Evolutionary conservation across 2,888 invertebrate genomes (phyloP), one percentile per base, ranked within the genome.

Genomic region (Phania funesta): DNA sequence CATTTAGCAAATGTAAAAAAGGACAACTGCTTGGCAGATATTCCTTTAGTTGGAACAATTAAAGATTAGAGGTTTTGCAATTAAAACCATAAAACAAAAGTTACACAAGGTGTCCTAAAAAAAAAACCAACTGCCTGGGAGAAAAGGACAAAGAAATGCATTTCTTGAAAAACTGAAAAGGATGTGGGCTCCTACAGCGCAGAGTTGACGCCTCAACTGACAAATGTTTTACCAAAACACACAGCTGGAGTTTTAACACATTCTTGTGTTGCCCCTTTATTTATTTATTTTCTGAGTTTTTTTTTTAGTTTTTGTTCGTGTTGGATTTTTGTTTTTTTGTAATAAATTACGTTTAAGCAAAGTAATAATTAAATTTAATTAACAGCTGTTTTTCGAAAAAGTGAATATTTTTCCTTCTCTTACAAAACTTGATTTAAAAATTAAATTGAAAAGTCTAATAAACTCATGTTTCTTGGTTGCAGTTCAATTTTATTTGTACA

Each of bases 171-270:
- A 32, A 22, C n/a, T 8, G n/a, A 73, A 82, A 83, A 83, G 84
- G 81, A 83, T 85, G 76, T 83, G 81, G 83, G 80, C 80, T 75
- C 81, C 78, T 16, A 80, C 78, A 70, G 78, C 60, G 76, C 38
- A 48, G 41, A 32, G 50, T 74, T 82, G 82, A 82, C 82, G 82
- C 78, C 82, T 78, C 29, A 82, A 70, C 82, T 74, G 78, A 82
- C 78, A 82, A 82, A 80, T 84, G 83, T 83, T 80, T 75, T 46
- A 78, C 75, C 84, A 83, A 84, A 81, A 79, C 52, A 76, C 84
- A 71, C 85, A 85, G 85, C 85, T 84, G 85, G 85, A 85, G 79
- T 83, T 84, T 77, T 84, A 79, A 84, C 84, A 84, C 77, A 79
- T 75, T 64, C 60, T 60, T 54, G 9, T 75, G 44, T 48, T 62